Evolutionary conservation across 2,797 vertebrate genomes (phyloP).

Genomic region (Leucoraja ocellata): DNA sequence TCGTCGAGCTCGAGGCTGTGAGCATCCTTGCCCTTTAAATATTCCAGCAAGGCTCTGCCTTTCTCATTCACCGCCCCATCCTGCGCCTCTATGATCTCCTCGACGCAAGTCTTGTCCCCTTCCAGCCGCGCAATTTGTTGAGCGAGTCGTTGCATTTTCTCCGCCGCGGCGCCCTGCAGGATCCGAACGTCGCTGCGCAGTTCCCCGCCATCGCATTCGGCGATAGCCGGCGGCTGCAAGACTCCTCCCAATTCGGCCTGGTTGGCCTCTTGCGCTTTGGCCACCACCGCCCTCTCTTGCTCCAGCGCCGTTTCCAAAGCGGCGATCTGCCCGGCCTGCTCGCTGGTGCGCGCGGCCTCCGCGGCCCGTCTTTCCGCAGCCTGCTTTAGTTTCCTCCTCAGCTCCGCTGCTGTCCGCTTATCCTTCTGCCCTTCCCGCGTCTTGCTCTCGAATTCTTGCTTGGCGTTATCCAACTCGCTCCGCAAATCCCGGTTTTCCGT

Average conservation of each 20-base stretch:
- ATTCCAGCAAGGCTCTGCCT: not conserved
- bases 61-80: no score
- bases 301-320: constrained; percentile 52
- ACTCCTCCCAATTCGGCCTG: not conserved
- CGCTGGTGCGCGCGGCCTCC: constrained; percentile 45
- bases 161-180: not conserved
- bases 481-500: constrained; percentile 52
- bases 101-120: not conserved
- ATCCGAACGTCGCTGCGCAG: not conserved
- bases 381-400: constrained; percentile 63
- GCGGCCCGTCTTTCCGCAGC: constrained; percentile 58
- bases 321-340: constrained; percentile 47
- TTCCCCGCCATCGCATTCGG: no score
- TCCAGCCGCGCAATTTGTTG: not conserved
- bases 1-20: not conserved
- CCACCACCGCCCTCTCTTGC: constrained; percentile 52
- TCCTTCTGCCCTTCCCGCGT: constrained; percentile 64
- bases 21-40: not conserved
- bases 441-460: constrained; percentile 58
- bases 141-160: not conserved
- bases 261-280: constrained; percentile 50
- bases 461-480: constrained; percentile 57
- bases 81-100: not conserved
- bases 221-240: accelerated
- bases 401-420: constrained; percentile 58